Percentiles rank a stretch among this genome's conserved stretches.
Evolutionary conservation across 2,888 invertebrate species (phyloP).

Genomic region (Calameuta idolon): DNA sequence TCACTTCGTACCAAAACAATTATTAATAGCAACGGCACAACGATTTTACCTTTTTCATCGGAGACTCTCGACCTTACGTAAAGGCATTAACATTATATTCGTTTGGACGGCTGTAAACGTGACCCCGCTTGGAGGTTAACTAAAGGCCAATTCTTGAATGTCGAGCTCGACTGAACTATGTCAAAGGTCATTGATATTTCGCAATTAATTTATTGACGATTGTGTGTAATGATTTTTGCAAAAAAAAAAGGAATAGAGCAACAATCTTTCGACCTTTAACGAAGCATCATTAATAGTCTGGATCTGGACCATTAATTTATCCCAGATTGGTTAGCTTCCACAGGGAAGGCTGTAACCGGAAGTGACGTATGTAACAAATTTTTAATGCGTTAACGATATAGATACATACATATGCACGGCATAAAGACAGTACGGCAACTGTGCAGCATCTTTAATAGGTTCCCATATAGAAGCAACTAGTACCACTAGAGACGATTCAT

Average conservation of each 20-base stretch:
- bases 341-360: too few relatives aligned
- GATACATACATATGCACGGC: neutral
- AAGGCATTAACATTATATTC: neutral
- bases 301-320: too few relatives aligned
- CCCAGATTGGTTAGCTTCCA: too few relatives aligned
- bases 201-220: neutral
- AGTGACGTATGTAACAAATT: too few relatives aligned
- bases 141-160: neutral
- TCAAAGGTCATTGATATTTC: neutral
- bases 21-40: neutral
- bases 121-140: neutral
- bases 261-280: too few relatives aligned
- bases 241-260: too few relatives aligned
- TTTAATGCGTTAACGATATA: too few relatives aligned
- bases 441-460: neutral
- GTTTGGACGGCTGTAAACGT: neutral
- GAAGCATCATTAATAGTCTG: too few relatives aligned
- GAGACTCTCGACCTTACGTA: too few relatives aligned
- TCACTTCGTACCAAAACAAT: neutral
- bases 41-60: neutral
- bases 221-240: neutral
- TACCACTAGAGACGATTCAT: neutral
- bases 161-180: neutral
- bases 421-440: neutral
- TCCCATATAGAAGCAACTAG: neutral